phyloP scores from a whole-genome alignment of 2,888 invertebrate species.

The Parasteatoda lunata region DNA sequence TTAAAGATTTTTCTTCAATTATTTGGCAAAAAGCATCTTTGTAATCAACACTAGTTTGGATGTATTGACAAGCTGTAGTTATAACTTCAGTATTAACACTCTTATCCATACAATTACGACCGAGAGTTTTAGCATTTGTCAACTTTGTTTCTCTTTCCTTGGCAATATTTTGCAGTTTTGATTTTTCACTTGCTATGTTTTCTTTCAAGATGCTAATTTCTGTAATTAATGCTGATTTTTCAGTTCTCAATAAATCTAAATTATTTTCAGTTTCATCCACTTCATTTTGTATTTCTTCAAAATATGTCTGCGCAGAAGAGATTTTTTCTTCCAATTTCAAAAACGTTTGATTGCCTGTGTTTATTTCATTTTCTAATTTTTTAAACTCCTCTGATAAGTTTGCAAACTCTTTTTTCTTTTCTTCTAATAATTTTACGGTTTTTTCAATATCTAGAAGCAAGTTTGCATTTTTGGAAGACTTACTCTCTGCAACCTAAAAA shows the following conservation, averaged over 20 bases:
- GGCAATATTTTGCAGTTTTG: conserved; percentile 27
- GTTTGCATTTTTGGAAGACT: not conserved
- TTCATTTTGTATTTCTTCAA: conserved; percentile 55
- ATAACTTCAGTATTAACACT: conserved; percentile 26
- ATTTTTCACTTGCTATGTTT: conserved; percentile 43
- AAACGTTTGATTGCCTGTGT: conserved; percentile 18
- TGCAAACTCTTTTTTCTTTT: conserved; percentile 17
- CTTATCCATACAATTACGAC: not conserved
- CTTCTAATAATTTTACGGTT: conserved; percentile 22
- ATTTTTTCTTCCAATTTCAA: conserved; percentile 35
- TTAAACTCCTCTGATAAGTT: conserved; percentile 16
- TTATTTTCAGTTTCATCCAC: conserved; percentile 56
- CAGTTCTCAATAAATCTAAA: conserved; percentile 44
- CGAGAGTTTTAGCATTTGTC: too few relatives aligned
- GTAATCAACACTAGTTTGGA: conserved; percentile 7
- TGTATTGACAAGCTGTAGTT: not conserved
- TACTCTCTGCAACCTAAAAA: conserved; percentile 14
- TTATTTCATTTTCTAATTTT: conserved; percentile 16
- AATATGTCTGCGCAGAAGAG: conserved; percentile 8
- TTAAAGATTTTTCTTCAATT: not conserved
- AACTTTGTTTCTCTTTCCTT: conserved; percentile 5
- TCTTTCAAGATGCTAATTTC: conserved; percentile 59
- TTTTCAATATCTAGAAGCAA: conserved; percentile 5
- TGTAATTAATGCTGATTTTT: conserved; percentile 47
- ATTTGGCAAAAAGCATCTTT: conserved; percentile 40